Evolutionary conservation across 2,113 vertebrate genomes (phyloP), one percentile per base, ranked within the genome.

Genomic region (Mesitornis unicolor): DNA sequence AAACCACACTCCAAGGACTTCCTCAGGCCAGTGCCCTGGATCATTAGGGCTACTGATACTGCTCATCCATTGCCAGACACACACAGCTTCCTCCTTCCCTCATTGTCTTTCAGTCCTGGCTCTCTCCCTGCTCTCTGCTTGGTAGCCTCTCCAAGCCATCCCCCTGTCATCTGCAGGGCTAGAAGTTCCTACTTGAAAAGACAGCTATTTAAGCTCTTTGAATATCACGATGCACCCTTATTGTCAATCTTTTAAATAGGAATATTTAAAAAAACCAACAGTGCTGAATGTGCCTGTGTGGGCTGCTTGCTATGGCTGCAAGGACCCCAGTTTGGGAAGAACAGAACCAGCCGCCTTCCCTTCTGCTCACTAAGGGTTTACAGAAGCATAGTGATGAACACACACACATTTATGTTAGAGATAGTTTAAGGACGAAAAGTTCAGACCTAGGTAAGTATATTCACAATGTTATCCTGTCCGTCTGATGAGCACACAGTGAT

Each of bases 1-100:
- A 71, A 96, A 94, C 79, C 96, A 75, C 93, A 84, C 95, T 95
- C 95, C 96, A 96, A 96, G 93, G 95, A 95, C 90, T 96, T 96
- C 95, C 88, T 90, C 96, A 96, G 95, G 95, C 93, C 95, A 92
- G 92, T 97, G 95, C 92, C 88, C 91, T 7, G 87, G 16, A 79
- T 91, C 90, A 43, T n/a, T 69, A 48, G 91, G 82, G 92, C 90
- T 90, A 33, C 95, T 53, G 93, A 54, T 61, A 21, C 15, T 38
- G 84, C 93, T 85, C 89, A 42, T 76, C 95, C 70, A 36, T 65
- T 43, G 89, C 91, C 89, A 80, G 93, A 6, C 82, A 74, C 69
- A 8, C 71, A 1, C 60, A 22, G 74, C 64, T 22, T 26, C 33
- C 51, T 60, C 64, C 91, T 28, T 47, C 48, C 64, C 81, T 2